A percentile compares a stretch with the other conserved stretches of the same genome.
Conservation (phyloP, 2,113 vertebrate genomes). For the Pantherophis guttatus region DNA sequence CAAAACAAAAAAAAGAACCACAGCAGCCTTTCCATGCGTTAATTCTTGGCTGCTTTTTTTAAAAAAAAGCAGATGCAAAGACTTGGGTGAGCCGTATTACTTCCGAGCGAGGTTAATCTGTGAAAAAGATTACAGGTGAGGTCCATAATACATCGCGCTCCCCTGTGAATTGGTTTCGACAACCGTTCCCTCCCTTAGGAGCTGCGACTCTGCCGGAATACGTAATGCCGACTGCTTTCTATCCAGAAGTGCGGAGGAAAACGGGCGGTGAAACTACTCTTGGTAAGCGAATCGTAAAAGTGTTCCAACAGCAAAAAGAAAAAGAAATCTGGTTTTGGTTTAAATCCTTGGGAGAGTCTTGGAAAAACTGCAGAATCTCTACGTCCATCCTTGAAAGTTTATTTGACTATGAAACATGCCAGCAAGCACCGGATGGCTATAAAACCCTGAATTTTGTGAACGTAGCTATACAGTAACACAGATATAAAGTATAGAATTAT, state of each 20-base stretch:
- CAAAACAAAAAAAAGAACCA: neutral
- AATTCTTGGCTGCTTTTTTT: neutral
- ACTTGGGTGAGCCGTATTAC: neutral
- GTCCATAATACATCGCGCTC: neutral
- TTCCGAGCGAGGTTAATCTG: neutral
- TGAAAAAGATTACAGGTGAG: neutral
- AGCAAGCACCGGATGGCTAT: constrained; percentile 66
- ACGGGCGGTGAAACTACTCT: neutral
- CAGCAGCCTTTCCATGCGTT: neutral
- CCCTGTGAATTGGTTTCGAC: neutral
- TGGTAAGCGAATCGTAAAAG: constrained; percentile 37
- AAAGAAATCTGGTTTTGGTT: neutral
- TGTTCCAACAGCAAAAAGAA: neutral
- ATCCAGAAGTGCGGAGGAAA: neutral
- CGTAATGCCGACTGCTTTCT: neutral
- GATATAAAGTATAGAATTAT: constrained; percentile 45
- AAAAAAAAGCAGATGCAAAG: neutral
- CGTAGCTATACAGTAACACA: constrained; percentile 43
- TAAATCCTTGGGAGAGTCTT: constrained; percentile 22
- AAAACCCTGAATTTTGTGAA: constrained; percentile 64
- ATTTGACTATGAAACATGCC: constrained; percentile 71
- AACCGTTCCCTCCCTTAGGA: neutral
- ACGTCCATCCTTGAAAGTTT: constrained; percentile 38
- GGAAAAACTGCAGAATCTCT: constrained; percentile 47
- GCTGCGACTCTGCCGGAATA: neutral